Conservation (phyloP, 2,113 vertebrate genomes). For the Marmota flaviventris region DNA sequence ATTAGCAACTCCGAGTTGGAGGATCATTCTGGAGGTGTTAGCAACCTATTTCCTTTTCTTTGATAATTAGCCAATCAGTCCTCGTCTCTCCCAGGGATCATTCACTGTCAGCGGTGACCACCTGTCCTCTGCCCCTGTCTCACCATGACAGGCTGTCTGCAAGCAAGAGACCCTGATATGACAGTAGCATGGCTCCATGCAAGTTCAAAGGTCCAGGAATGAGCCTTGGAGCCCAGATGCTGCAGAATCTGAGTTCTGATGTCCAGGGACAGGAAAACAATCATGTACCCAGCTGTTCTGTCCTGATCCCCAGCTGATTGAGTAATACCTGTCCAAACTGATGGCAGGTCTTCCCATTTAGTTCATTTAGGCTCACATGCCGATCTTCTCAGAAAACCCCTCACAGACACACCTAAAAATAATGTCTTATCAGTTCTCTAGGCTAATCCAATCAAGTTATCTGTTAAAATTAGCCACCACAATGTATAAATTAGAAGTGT, state of each 20-base stretch:
- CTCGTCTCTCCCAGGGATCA: too few species aligned
- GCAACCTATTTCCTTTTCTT: too few species aligned
- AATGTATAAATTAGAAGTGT: neutral
- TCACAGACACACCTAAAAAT: neutral
- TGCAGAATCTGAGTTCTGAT: too few species aligned
- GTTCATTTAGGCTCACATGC: neutral
- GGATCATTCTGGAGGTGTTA: too few species aligned
- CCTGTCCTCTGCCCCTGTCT: too few species aligned
- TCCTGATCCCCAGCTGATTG: neutral
- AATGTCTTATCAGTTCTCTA: neutral
- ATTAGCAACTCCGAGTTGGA: too few species aligned
- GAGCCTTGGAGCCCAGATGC: neutral
- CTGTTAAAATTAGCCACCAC: neutral
- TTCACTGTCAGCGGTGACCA: too few species aligned
- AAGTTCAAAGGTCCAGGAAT: neutral
- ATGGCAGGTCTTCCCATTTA: neutral
- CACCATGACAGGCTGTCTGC: neutral
- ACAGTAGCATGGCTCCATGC: neutral
- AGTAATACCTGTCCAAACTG: neutral
- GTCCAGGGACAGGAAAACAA: neutral
- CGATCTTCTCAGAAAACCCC: neutral
- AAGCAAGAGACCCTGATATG: neutral
- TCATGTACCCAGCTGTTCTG: neutral
- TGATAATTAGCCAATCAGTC: too few species aligned
- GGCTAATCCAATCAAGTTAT: neutral